Conservation (phyloP, 2,888 invertebrate species). For the Hirtodrosophila cameraria region DNA sequence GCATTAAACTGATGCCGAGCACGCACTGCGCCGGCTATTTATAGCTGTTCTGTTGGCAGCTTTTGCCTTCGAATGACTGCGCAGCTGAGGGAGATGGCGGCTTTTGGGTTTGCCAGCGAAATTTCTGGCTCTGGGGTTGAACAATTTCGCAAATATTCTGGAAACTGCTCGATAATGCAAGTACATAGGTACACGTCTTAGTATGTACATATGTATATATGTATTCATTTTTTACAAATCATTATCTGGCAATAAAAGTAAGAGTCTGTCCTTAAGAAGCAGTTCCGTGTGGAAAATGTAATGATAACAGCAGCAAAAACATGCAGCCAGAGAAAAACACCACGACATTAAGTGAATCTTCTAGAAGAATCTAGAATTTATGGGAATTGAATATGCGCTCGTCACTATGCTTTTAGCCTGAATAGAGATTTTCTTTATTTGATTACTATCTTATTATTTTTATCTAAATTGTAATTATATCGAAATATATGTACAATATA, state of each 20-base stretch:
- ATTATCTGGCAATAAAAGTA: slow-evolving; percentile 55
- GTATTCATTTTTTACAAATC: slow-evolving; percentile 12
- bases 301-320: slow-evolving; percentile 4
- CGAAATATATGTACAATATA: no score
- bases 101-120: slow-evolving; percentile 37
- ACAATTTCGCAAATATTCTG: slow-evolving; percentile 46
- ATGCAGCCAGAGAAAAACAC: slow-evolving; percentile 2
- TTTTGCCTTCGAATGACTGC: slow-evolving; percentile 8
- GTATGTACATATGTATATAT: not conserved
- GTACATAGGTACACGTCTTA: slow-evolving; percentile 9
- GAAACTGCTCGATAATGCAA: slow-evolving; percentile 43
- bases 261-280: slow-evolving; percentile 40
- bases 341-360: slow-evolving; percentile 1
- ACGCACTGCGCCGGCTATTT: slow-evolving; percentile 46
- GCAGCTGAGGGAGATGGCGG: slow-evolving; percentile 13
- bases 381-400: no score
- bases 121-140: slow-evolving; percentile 43
- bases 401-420: no score
- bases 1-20: slow-evolving; percentile 59
- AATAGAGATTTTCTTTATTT: no score
- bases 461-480: no score
- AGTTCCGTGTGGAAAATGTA: not conserved
- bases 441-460: no score
- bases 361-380: slow-evolving; percentile 3
- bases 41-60: slow-evolving; percentile 58